Conservation (phyloP, 1,140 invertebrate species). For the Brachionus angularis region DNA sequence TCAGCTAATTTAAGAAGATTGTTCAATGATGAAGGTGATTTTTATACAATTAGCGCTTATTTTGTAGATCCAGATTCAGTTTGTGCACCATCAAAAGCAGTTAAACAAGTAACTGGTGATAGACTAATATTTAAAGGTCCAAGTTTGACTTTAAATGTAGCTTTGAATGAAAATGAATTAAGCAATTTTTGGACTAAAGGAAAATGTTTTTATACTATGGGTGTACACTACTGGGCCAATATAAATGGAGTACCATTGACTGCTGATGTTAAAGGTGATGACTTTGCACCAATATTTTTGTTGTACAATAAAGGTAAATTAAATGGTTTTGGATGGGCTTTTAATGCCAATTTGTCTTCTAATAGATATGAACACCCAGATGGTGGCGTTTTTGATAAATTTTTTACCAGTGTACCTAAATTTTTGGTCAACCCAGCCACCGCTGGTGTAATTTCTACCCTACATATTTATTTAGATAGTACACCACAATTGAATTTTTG, state of each 20-base stretch:
- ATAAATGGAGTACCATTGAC: conserved; percentile 44
- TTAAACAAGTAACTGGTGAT: conserved; percentile 11
- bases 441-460: conserved; percentile 44
- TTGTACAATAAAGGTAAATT: conserved; percentile 53
- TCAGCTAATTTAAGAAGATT: conserved; percentile 29
- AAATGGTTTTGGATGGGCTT: conserved; percentile 53
- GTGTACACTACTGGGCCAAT: conserved; percentile 51
- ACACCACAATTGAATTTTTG: conserved; percentile 47
- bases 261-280: conserved; percentile 48
- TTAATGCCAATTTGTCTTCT: conserved; percentile 46
- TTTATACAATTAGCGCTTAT: conserved; percentile 42
- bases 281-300: conserved; percentile 51
- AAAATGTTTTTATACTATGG: conserved; percentile 53
- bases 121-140: conserved; percentile 44
- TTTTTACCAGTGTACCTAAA: conserved; percentile 46
- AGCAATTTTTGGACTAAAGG: conserved; percentile 51
- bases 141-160: conserved; percentile 46
- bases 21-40: conserved; percentile 42
- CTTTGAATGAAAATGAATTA: conserved; percentile 47
- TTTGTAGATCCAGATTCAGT: conserved; percentile 44
- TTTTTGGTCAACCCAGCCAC: conserved; percentile 42
- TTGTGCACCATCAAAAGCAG: background rate
- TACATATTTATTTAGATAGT: conserved; percentile 47
- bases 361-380: conserved; percentile 48
- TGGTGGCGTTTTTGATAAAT: conserved; percentile 44